A percentile compares a stretch with the other conserved stretches of the same genome.
Evolutionary conservation across 64 coral and sea anemone genomes (phyloP).

Genomic region (Pachyseris speciosa): DNA sequence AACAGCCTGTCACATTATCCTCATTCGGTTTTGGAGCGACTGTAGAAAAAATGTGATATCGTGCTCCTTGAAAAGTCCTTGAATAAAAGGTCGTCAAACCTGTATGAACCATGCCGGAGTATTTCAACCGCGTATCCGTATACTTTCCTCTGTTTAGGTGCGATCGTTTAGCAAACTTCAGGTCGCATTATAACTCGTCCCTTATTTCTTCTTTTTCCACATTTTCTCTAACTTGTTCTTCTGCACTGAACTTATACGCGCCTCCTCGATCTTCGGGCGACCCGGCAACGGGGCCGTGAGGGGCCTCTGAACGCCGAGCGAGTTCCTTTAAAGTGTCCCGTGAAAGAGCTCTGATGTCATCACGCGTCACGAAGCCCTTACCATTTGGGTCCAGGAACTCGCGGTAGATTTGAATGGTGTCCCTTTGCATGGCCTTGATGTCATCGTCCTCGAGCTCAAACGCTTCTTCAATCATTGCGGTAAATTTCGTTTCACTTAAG

Average conservation of each 20-base stretch:
- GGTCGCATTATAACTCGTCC: conserved; percentile 52
- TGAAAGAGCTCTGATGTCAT: conserved; percentile 53
- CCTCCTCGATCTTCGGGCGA: conserved; percentile 1
- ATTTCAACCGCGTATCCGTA: too few relatives aligned
- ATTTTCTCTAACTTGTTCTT: not conserved
- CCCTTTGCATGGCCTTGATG: not conserved
- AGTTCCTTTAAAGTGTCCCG: conserved; percentile 46
- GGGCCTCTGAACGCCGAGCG: conserved; percentile 11
- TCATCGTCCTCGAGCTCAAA: conserved; percentile 46
- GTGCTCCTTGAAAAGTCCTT: too few relatives aligned
- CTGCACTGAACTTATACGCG: not conserved
- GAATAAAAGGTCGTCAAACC: too few relatives aligned
- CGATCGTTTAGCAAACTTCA: too few relatives aligned
- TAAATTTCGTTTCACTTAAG: conserved; percentile 26
- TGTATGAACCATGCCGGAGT: too few relatives aligned
- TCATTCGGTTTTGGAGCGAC: too few relatives aligned
- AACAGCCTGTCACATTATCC: too few relatives aligned
- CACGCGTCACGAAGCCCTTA: conserved; percentile 50
- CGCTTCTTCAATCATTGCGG: conserved; percentile 15
- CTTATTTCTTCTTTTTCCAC: not conserved
- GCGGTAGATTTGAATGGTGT: conserved; percentile 37
- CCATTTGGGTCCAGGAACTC: conserved; percentile 41
- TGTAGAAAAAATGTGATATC: too few relatives aligned
- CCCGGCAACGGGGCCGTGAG: conserved; percentile 59
- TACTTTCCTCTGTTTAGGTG: too few relatives aligned